Evolutionary conservation across 2,888 invertebrate species (phyloP).

Genomic region (Latrodectus hesperus): DNA sequence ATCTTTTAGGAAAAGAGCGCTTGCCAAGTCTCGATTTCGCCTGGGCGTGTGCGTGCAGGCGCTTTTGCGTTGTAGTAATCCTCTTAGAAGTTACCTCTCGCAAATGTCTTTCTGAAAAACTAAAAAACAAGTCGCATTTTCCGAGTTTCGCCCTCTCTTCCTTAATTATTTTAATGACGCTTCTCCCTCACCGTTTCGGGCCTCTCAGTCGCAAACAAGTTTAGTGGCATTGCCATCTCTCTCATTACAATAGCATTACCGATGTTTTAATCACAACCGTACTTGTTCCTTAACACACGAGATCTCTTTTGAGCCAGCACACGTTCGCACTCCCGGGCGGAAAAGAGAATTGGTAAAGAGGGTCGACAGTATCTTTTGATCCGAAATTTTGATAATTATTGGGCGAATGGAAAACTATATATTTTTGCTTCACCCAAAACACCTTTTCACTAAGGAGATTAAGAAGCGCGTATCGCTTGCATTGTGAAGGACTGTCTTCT

Average conservation of each 20-base stretch:
- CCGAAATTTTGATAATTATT: conserved; percentile 64
- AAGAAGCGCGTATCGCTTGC: conserved; percentile 24
- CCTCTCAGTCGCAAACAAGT: conserved; percentile 60
- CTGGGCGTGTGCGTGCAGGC: conserved; percentile 51
- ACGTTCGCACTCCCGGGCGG: conserved; percentile 28
- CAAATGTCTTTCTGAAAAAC: conserved; percentile 69
- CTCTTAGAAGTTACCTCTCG: conserved; percentile 66
- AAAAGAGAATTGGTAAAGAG: conserved; percentile 14
- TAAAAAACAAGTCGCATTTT: conserved; percentile 67
- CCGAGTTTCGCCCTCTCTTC: conserved; percentile 68
- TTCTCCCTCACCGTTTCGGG: conserved; percentile 39
- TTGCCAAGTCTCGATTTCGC: conserved; percentile 53
- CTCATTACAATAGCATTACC: conserved; percentile 69
- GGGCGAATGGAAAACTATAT: conserved; percentile 22
- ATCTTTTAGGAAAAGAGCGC: conserved; percentile 55
- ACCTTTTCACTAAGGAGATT: conserved; percentile 45
- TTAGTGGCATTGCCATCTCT: conserved; percentile 63
- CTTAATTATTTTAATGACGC: conserved; percentile 69
- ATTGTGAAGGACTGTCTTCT: neutral
- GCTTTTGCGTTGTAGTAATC: conserved; percentile 51
- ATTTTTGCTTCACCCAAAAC: no score
- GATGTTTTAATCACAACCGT: conserved; percentile 65
- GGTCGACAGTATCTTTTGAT: conserved; percentile 55
- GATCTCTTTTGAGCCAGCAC: conserved; percentile 30
- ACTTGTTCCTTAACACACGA: conserved; percentile 37